Evolutionary conservation across 2,888 invertebrate species (phyloP), one percentile per base, ranked within the genome.

Genomic region (Gisinianus flammeolus): DNA sequence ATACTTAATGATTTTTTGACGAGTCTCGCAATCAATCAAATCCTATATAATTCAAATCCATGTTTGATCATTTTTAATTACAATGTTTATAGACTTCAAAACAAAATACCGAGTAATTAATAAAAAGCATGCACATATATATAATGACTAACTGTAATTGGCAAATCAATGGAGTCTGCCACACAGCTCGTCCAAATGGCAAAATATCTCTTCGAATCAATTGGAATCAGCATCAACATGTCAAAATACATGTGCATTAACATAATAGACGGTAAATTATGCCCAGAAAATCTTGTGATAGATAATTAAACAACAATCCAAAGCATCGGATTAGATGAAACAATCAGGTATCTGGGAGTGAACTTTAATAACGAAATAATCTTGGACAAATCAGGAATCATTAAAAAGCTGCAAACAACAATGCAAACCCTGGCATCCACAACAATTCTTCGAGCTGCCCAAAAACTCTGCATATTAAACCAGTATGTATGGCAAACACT

Each of bases 291-390:
- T 1, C 22, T 66, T 4, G 54, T 54, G 12, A n/a, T 30, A 5
- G 30, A 19, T 64, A 2, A 5, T 12, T 10, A 66, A 26, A 12
- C 28, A 66, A 30, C 19, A 28, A 66, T 66, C n/a, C 10, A 4
- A 30, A 19, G 66, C 31, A 22, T 66, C 31, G 28, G 28, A 30
- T 12, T 19, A 3, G 1, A 30, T 4, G 66, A 66, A 6, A 66
- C 66, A 26, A 66, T 66, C 16, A 66, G 19, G 28, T 66, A 66
- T 16, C 31, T 66, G 30, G 66, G 66, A 2, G 66, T 66, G 1
- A 66, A 5, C 12, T 66, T 66, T 16, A 26, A 26, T 19, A 31
- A 66, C 16, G 2, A 30, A 28, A 66, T 66, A 1, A n/a, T 30
- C 16, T 1, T 66, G 1, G 28, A 66, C 30, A 44, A 44, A 44